Evolutionary conservation across 2,113 vertebrate species (phyloP), one percentile per base, ranked within the genome.

Genomic region (Ochotona princeps): DNA sequence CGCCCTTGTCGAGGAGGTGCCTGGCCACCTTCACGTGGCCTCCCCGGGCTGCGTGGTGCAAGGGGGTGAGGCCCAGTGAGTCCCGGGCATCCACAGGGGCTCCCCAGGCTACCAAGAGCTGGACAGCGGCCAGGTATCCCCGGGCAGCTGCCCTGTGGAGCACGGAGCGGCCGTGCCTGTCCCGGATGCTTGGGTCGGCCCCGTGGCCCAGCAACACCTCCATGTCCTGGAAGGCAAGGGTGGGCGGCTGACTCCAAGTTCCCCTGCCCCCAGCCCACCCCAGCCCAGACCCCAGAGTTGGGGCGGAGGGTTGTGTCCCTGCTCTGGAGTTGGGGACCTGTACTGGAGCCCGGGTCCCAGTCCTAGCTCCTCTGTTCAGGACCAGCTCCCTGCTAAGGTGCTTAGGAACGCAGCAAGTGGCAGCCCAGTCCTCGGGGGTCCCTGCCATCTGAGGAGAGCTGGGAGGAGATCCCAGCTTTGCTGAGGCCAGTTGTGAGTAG

Each of bases 1-100:
- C 95, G 0, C 96, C 96, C 1, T 54, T 80, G 67, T 97, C 96
- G 83, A 98, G 91, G 30, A 98, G 97, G 51, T 93, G 96, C 28
- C 69, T 7, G 32, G 91, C 84, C 0, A 97, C 82, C 0, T 90
- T 66, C 2, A 21, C 0, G 14, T 96, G 96, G 70, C 97, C 97
- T 6, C 81, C 47, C 8, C 84, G 76, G 35, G 97, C 90, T 0
- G 98, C 97, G 0, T 95, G 90, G 74, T 98, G 98, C 69, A 97
- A 83, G 1, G 97, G 96, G 0, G 96, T 98, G 26, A 98, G 91
- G 35, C 87, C 60, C 49, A 98, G 78, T 0, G 76, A 67, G n/a
- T 98, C 97, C 26, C 1, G 89, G 32, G 51, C 60, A 1, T 97
- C 79, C 13, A 97, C 15, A 3, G 70, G 20, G 0, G 89, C 91